Base-by-base conservation (phyloP, 2,113 vertebrate species). In the Melanotaenia duboulayi region DNA sequence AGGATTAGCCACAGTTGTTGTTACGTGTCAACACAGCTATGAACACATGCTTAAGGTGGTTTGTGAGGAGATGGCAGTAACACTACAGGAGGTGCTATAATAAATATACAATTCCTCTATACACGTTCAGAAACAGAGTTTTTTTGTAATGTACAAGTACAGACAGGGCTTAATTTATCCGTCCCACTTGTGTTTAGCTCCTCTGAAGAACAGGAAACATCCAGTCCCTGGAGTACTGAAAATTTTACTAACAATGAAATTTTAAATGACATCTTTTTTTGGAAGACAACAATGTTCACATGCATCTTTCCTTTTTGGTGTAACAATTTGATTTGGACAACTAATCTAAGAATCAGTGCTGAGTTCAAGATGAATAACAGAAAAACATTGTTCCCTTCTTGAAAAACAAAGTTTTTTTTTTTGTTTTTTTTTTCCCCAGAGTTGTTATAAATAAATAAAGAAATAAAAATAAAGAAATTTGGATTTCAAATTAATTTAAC, bases 1-100 rank as follows among this genome's bases (percentile, higher is more conserved):
- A 76, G 75, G 88, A 89, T 92, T 76, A 88, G 76, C 76, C 50
- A 52, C 92, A 93, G 90, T 90, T 90, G 88, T 62, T 88, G 79
- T 80, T 55, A 80, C 37, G 46, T 86, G 91, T 92, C 92, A 92
- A 75, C 80, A 80, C 85, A 56, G 87, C 85, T 84, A 80, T 92
- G 91, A 91, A 88, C 86, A 90, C 92, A 83, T 90, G 84, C 71
- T 86, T 84, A 74, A 65, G 65, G 65, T 82, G 76, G 39, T 4
- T 46, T 51, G 56, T 32, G 64, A 49, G 37, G 32, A 35, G 25
- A 23, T 19, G 42, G 71, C 22, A 25, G 60, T 4, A 7, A 11
- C 37, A 56, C 62, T 19, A 42, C 42, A 55, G 62, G 20, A 25
- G 59, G 60, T 66, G 69, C 42, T 28, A 51, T 40, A 60, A 65